Percentiles rank a stretch among this genome's conserved stretches.
These are phyloP conservation scores for Antechinus flavipes DNA, from an alignment of 2,113 vertebrate genomes.

Conservation along the genomic window DNA sequence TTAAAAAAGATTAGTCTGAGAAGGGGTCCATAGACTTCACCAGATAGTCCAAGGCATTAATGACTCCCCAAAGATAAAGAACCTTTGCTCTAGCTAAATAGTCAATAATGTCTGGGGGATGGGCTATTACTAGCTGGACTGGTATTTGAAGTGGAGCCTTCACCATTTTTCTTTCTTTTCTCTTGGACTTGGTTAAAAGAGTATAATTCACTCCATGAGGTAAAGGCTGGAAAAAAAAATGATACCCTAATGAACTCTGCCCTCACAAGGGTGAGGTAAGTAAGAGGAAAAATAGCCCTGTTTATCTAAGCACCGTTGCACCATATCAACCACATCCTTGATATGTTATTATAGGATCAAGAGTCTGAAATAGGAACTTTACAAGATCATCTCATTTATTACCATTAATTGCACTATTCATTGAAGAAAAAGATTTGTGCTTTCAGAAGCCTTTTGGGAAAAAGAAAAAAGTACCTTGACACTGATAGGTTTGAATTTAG, in stretches of 20 bases:
- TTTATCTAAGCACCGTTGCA: background rate
- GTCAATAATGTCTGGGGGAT: background rate
- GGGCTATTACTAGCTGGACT: background rate
- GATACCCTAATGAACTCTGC: background rate
- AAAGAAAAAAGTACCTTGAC: background rate
- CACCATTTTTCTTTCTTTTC: background rate
- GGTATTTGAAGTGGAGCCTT: background rate
- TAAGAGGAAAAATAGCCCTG: background rate
- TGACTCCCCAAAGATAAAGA: background rate
- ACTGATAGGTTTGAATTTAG: background rate
- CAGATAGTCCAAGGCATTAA: background rate
- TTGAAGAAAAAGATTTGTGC: slow-evolving; percentile 10
- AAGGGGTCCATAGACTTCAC: background rate
- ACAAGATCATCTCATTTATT: background rate
- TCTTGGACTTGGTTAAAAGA: background rate
- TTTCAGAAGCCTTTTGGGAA: background rate
- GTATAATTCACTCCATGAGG: background rate
- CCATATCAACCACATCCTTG: background rate
- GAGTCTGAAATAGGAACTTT: background rate
- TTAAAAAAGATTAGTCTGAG: background rate
- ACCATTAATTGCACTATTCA: background rate
- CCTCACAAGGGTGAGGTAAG: background rate
- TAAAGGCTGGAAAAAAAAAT: background rate
- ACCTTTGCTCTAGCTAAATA: background rate
- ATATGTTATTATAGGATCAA: background rate